Evolutionary conservation across 1,140 invertebrate species (phyloP).

Genomic region (Scylla paramamosain): DNA sequence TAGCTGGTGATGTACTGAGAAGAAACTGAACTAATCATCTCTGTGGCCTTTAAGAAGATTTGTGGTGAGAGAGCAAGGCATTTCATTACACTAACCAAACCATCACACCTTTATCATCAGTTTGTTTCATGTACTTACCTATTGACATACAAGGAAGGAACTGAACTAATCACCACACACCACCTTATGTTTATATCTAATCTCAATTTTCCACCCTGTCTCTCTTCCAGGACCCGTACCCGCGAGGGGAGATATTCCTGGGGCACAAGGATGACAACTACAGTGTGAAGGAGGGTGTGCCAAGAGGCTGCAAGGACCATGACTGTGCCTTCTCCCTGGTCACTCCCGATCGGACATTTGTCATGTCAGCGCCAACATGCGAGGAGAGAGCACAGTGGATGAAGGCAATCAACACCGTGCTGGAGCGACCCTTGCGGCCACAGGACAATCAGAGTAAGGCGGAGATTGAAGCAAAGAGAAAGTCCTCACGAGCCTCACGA

Average conservation of each 20-base stretch:
- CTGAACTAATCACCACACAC: background rate
- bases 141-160: no score
- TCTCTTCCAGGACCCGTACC: constrained; percentile 86
- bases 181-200: background rate
- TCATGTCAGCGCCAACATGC: constrained; percentile 89
- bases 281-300: constrained; percentile 84
- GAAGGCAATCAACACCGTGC: constrained; percentile 86
- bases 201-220: background rate
- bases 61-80: no score
- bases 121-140: no score
- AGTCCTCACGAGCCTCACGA: constrained; percentile 61
- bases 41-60: no score
- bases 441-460: constrained; percentile 89
- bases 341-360: constrained; percentile 90
- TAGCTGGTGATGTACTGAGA: no score
- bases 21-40: no score
- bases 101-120: no score
- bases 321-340: constrained; percentile 91
- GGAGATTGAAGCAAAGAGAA: constrained; percentile 39
- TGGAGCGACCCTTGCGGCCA: constrained; percentile 88
- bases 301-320: constrained; percentile 85
- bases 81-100: no score
- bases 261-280: constrained; percentile 89
- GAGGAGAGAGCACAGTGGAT: constrained; percentile 91
- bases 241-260: constrained; percentile 95